These are phyloP conservation scores for Bothrops jararaca DNA, from an alignment of 2,113 vertebrate genomes.

Conservation along the genomic window DNA sequence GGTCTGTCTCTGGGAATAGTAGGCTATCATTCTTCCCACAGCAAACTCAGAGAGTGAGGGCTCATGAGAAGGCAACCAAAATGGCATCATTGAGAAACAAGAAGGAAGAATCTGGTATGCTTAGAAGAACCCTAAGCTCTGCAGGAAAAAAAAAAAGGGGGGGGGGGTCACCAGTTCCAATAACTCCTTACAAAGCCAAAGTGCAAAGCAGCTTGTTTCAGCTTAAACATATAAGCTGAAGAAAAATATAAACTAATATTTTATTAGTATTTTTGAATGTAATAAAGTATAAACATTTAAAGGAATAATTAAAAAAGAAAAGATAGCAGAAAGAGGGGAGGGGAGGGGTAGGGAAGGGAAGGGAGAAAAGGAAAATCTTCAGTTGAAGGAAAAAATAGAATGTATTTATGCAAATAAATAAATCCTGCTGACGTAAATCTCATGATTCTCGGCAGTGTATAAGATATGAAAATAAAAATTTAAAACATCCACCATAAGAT, in stretches of 20 bases:
- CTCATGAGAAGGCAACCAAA: neutral
- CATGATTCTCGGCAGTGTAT: neutral
- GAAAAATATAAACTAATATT: neutral
- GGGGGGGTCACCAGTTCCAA: neutral
- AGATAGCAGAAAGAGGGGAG: neutral
- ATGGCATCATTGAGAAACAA: neutral
- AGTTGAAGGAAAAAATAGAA: neutral
- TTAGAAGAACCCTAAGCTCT: neutral
- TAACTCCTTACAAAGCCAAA: neutral
- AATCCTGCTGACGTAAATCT: neutral
- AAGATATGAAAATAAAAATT: neutral
- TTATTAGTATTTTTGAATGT: neutral
- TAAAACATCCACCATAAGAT: neutral
- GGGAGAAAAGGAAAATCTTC: neutral
- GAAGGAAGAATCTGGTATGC: neutral
- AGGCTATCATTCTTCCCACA: neutral
- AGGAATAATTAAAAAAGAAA: neutral
- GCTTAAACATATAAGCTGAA: neutral
- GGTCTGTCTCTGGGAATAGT: neutral
- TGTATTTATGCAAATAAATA: neutral
- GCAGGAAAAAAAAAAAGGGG: neutral
- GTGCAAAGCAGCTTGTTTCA: neutral
- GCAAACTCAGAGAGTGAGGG: neutral
- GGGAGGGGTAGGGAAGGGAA: neutral
- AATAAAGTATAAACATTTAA: neutral